Evolutionary conservation across 2,113 vertebrate species (phyloP), one percentile per base, ranked within the genome.

Genomic region (Pluvialis apricaria): DNA sequence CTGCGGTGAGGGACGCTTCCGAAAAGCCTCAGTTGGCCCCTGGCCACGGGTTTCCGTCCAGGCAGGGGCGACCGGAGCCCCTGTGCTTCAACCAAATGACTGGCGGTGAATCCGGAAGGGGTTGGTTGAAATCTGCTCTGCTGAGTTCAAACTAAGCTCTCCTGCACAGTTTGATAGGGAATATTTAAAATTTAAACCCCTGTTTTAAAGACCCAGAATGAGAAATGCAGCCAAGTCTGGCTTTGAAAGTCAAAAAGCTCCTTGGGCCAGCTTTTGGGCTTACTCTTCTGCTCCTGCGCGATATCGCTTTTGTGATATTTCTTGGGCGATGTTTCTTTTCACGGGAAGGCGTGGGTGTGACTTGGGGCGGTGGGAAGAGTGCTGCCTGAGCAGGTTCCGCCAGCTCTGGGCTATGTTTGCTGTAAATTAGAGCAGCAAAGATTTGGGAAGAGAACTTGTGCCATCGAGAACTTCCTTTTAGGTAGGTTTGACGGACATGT

Each of bases 331-430:
- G 42, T 52, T 31, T 29, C 29, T 51, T 65, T n/a, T 57, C 31
- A 6, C 7, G 14, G 40, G 49, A 54, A 66, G 4, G 28, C 4
- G 0, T 0, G 4, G 54, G 18, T 5, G 15, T 0, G 1, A 7
- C 52, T 11, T 6, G 17, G 72, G 71, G 71, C n/a, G 3, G 44
- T 4, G 36, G 62, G 82, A 60, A 49, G 32, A 24, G 55, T 2
- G 18, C 69, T 58, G 65, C 47, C 54, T 34, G 32, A 11, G 10
- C 28, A 9, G 17, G 38, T 44, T 71, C 58, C 6, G 0, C 45
- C 8, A 3, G 61, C 66, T 49, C 52, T 13, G 28, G 22, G 12
- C 4, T 38, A 1, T 0, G 16, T 26, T 54, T 18, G 68, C 34
- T 60, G 18, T 34, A 10, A 57, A 31, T 42, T 10, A 21, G 68